Evolutionary conservation across 2,797 vertebrate genomes (phyloP), one percentile per base, ranked within the genome.

Genomic region (Triplophysa yarkandensis): DNA sequence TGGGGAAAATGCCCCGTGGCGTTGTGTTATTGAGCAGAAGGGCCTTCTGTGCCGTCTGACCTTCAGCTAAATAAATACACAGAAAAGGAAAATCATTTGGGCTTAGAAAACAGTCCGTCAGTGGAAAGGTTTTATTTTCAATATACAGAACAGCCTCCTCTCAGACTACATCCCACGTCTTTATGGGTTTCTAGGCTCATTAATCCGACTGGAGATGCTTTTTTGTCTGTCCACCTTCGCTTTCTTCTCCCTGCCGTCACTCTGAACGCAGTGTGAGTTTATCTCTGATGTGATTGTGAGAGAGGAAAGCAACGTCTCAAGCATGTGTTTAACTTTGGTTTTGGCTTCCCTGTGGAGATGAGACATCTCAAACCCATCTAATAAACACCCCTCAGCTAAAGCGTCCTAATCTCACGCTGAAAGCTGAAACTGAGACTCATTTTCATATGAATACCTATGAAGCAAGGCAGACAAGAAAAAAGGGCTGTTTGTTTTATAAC

Each of bases 201-300:
- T 86, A 86, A 86, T 85, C 85, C 71, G 74, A 80, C 77, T 85
- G 81, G 82, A 82, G 78, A 77, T 19, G 27, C 60, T 52, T 60
- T 48, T 76, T 52, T 78, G 68, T 88, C 76, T 79, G 84, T 72
- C 80, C 83, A 84, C 83, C 79, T 84, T 23, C 10, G 10, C 69
- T 71, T 69, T 67, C 57, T 57, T 80, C 78, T 63, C 72, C 82
- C 84, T 83, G 84, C 13, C 83, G 87, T 87, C 84, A 84, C 79
- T 34, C 58, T 32, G 82, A 82, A 78, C 77, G 54, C 86, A 77
- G 81, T 30, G 16, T 79, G 85, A 84, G 83, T 84, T 82, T 74
- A 85, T 86, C 69, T 79, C 77, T 65, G 66, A 84, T 79, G 81
- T 70, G 25, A 41, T 71, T 62, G 48, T 4, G 58, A 63, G 54